phyloP scores from a whole-genome alignment of 2,113 vertebrate genomes.

The Chunga burmeisteri region DNA sequence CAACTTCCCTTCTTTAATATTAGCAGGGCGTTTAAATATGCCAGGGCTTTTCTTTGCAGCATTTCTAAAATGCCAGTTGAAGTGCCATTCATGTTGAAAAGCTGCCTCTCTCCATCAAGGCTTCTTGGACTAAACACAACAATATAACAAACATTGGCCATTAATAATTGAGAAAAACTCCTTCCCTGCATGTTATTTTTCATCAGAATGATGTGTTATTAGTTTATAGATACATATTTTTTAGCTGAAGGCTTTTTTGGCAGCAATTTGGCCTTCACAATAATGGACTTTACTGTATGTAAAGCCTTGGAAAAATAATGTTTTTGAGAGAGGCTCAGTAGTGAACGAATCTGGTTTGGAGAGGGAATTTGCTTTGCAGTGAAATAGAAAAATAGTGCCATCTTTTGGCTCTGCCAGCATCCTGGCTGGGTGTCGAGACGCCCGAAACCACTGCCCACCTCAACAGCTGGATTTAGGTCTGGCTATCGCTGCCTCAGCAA shows the following conservation, averaged over 20 bases:
- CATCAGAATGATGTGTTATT: slow-evolving; percentile 26
- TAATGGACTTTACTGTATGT: slow-evolving; percentile 43
- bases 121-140: neutral
- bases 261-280: slow-evolving; percentile 42
- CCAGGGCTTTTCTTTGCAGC: neutral
- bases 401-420: slow-evolving; percentile 34
- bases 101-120: slow-evolving; percentile 6
- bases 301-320: slow-evolving; percentile 37
- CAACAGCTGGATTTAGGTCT: neutral
- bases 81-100: neutral
- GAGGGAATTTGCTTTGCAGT: neutral
- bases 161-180: slow-evolving; percentile 44
- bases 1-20: neutral
- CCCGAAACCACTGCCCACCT: neutral
- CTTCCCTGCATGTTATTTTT: neutral
- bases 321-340: neutral
- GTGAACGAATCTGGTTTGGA: neutral
- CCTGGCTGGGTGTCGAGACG: neutral
- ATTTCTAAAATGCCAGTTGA: neutral
- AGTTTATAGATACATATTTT: slow-evolving; percentile 12
- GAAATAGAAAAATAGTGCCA: slow-evolving; percentile 61
- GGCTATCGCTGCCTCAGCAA: neutral
- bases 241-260: slow-evolving; percentile 38
- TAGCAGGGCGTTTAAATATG: neutral
- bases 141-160: neutral